Evolutionary conservation across 2,888 invertebrate species (phyloP), one percentile per base, ranked within the genome.

Genomic region (Apocheima hispidaria): DNA sequence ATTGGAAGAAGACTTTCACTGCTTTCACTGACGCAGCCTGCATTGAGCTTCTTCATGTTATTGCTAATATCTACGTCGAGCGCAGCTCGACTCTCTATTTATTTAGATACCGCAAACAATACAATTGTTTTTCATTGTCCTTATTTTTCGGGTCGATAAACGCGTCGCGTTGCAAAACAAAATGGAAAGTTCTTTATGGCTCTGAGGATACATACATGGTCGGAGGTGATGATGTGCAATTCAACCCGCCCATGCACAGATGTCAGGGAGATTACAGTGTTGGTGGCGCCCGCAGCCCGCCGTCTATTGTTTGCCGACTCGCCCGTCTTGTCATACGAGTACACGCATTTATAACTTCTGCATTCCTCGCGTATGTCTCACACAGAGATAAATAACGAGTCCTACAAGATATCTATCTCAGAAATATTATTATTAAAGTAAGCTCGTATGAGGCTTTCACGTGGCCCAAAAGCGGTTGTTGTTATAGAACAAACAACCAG

Each of bases 221-320:
- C 76, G 82, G 81, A 84, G 80, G 84, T 84, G 87, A 84, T 85
- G 88, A 89, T 89, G 86, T 90, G 89, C 88, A 90, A 90, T 78
- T 71, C 73, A 77, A 46, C 71, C 84, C 88, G 79, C 91, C 91
- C 81, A n/a, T n/a, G n/a, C n/a, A 90, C 50, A 61, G 55, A 74
- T 76, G 71, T 72, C 75, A 78, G 77, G 78, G 79, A 82, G 83
- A 82, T 83, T 78, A 79, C 78, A 73, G 85, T 83, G 88, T 88
- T 84, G 88, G 85, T 83, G 86, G 87, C 82, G 82, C 78, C 79
- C 60, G 75, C 62, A 63, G 50, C 65, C 52, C 63, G 48, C 33
- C 81, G 67, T 71, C 84, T 79, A 87, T 88, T 87, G 87, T 87
- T 77, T 79, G 65, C 52, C 51, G 59, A 33, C 54, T 62, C 61